These are phyloP conservation scores for Adoxophyes honmai DNA, from an alignment of 1,140 invertebrate species.

Conservation along the genomic window DNA sequence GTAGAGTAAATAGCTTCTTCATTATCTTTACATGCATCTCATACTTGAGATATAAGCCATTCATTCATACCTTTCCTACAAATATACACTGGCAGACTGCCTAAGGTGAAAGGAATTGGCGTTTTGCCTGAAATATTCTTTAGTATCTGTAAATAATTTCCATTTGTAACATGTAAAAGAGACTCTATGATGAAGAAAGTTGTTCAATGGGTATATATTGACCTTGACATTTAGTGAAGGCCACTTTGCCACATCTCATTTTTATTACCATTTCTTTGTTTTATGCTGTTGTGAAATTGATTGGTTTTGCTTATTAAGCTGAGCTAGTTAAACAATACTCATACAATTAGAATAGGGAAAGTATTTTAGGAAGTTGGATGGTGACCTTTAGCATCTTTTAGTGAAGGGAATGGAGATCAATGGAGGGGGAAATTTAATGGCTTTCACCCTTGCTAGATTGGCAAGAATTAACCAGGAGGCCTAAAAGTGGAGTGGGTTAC, in stretches of 20 bases:
- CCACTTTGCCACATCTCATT: neutral
- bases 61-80: slow-evolving; percentile 15
- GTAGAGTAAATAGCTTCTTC: too few relatives aligned
- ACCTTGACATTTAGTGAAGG: neutral
- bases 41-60: neutral
- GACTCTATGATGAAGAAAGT: neutral
- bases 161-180: neutral
- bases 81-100: slow-evolving; percentile 31
- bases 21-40: neutral
- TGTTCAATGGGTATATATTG: too few relatives aligned
- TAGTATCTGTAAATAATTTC: slow-evolving; percentile 11
- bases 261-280: neutral
- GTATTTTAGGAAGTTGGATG: too few relatives aligned
- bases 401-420: too few relatives aligned
- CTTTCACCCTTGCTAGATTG: too few relatives aligned
- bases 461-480: too few relatives aligned
- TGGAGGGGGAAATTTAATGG: too few relatives aligned
- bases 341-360: too few relatives aligned
- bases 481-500: too few relatives aligned
- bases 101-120: slow-evolving; percentile 21
- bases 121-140: slow-evolving; percentile 23
- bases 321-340: too few relatives aligned
- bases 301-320: too few relatives aligned
- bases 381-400: too few relatives aligned
- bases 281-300: neutral